Percentiles rank a stretch among this genome's conserved stretches.
Evolutionary conservation across 2,797 vertebrate species (phyloP).

Genomic region (Notamacropus eugenii): DNA sequence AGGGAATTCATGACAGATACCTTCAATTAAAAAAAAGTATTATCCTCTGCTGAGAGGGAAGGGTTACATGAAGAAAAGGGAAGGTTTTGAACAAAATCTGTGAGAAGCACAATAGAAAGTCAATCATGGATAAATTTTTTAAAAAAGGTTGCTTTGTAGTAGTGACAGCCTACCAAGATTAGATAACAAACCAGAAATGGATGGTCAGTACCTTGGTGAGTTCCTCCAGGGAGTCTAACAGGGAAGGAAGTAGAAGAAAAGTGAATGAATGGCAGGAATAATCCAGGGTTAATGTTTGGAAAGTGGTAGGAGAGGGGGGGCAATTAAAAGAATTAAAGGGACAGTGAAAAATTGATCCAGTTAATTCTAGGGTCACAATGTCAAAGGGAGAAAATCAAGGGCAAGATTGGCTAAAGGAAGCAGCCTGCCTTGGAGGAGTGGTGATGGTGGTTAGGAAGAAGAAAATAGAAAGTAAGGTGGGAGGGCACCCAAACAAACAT

Average conservation of each 20-base stretch:
- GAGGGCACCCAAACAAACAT: background rate
- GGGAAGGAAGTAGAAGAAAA: background rate
- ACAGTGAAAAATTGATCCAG: background rate
- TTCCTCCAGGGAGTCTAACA: background rate
- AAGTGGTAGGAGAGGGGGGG: background rate
- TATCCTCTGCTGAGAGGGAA: background rate
- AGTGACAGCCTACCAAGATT: background rate
- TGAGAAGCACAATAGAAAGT: background rate
- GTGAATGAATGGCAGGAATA: background rate
- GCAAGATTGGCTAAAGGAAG: background rate
- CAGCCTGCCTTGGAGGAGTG: background rate
- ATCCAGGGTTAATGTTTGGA: background rate
- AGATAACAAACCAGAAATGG: background rate
- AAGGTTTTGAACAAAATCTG: background rate
- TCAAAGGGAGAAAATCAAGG: background rate
- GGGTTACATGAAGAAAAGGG: background rate
- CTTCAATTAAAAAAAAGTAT: background rate
- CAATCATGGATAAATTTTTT: background rate
- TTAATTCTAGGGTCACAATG: background rate
- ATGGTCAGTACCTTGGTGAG: background rate
- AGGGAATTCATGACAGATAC: background rate
- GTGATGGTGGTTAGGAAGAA: background rate
- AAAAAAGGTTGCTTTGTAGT: background rate
- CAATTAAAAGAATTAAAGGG: background rate
- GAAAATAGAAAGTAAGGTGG: background rate